Conservation (phyloP, 2,888 invertebrate genomes). For the Carcina quercana region DNA sequence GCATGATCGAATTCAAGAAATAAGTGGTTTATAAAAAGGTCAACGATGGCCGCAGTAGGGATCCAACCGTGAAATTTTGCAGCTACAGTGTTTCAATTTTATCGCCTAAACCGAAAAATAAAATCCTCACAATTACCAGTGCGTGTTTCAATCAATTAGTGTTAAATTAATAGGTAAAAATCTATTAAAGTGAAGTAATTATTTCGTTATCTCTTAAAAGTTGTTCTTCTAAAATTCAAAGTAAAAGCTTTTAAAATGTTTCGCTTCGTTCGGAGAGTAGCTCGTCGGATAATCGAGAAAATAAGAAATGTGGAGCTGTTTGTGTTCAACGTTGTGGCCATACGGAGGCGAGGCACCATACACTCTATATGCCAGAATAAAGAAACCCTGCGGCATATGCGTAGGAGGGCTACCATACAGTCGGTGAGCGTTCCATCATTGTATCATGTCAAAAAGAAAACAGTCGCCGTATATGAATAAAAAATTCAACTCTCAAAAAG, state of each 20-base stretch:
- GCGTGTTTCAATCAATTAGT: too few species aligned
- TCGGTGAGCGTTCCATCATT: slow-evolving; percentile 33
- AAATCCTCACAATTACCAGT: background rate
- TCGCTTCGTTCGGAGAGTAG: slow-evolving; percentile 38
- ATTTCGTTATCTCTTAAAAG: too few species aligned
- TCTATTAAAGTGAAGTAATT: too few species aligned
- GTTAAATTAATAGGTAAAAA: too few species aligned
- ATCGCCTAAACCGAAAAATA: too few species aligned
- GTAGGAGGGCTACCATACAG: slow-evolving; percentile 48
- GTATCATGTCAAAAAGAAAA: too few species aligned
- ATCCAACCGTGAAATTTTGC: slow-evolving; percentile 32
- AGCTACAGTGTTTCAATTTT: too few species aligned
- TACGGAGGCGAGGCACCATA: slow-evolving; percentile 39
- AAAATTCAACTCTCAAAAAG: too few species aligned
- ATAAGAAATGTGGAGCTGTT: slow-evolving; percentile 44
- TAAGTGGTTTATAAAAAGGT: slow-evolving; percentile 12
- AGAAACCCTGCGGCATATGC: slow-evolving; percentile 22
- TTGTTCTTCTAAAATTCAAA: too few species aligned
- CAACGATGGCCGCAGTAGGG: slow-evolving; percentile 33
- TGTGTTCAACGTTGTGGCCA: slow-evolving; percentile 39
- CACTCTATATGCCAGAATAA: slow-evolving; percentile 40
- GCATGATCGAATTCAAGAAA: slow-evolving; percentile 16
- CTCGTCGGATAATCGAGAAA: slow-evolving; percentile 37
- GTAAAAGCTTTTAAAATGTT: slow-evolving; percentile 49
- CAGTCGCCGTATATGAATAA: too few species aligned